Evolutionary conservation across 2,888 invertebrate species (phyloP).

Genomic region (Marasmarcha lunaedactyla): DNA sequence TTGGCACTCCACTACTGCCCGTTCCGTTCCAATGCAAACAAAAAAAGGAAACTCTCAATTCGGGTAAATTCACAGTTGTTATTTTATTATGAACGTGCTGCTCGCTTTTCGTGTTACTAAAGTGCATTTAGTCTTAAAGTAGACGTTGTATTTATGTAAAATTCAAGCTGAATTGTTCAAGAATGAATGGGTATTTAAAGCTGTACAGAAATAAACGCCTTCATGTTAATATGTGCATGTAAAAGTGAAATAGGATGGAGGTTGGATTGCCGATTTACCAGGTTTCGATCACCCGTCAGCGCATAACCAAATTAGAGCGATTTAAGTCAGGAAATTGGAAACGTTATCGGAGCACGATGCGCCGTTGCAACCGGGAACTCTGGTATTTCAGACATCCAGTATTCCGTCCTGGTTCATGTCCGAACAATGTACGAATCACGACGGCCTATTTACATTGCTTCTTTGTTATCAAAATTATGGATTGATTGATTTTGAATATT

Average conservation of each 20-base stretch:
- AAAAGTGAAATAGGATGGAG: too few species aligned
- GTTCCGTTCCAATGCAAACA: constrained; percentile 31
- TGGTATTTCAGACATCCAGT: constrained; percentile 63
- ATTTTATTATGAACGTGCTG: constrained; percentile 24
- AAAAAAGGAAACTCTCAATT: constrained; percentile 27
- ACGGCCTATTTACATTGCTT: too few species aligned
- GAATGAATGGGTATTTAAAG: too few species aligned
- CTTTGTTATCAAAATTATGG: too few species aligned
- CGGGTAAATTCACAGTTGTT: constrained; percentile 22
- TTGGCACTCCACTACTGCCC: constrained; percentile 32
- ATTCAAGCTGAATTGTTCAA: too few species aligned
- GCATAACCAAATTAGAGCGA: constrained; percentile 68
- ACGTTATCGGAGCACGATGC: constrained; percentile 53
- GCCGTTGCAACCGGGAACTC: constrained; percentile 46
- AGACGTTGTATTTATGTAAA: too few species aligned
- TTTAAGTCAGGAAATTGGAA: constrained; percentile 70
- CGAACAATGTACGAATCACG: constrained; percentile 67
- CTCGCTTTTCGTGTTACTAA: constrained; percentile 23
- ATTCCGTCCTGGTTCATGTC: constrained; percentile 57
- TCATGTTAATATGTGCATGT: too few species aligned
- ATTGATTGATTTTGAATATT: too few species aligned
- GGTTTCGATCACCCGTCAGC: constrained; percentile 53
- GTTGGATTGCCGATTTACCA: too few species aligned
- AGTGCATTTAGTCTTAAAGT: constrained; percentile 13
- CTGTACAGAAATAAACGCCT: too few species aligned